phyloP scores from a whole-genome alignment of 2,113 vertebrate species.

The Rissa tridactyla region DNA sequence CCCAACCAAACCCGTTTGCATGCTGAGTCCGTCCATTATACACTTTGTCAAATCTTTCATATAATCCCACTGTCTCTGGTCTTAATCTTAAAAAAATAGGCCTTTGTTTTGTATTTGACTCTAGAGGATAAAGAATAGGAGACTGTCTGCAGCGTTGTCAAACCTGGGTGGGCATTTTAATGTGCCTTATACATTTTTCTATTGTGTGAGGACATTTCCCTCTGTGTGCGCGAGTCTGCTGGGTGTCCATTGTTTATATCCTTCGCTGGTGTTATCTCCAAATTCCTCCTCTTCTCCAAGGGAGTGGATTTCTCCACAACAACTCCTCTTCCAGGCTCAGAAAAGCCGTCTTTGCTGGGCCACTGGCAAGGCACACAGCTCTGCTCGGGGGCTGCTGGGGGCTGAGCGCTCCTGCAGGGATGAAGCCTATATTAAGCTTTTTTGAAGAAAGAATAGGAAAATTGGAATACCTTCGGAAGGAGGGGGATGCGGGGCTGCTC shows the following conservation, averaged over 20 bases:
- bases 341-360: neutral
- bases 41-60: constrained; percentile 25
- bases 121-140: constrained; percentile 42
- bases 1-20: neutral
- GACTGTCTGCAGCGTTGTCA: neutral
- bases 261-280: constrained; percentile 32
- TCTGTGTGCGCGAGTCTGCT: fast-evolving
- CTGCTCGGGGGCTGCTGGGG: neutral
- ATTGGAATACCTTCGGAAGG: neutral
- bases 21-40: neutral
- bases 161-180: constrained; percentile 48
- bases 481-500: neutral
- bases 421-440: neutral
- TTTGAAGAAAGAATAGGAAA: neutral
- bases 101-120: constrained; percentile 40
- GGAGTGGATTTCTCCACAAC: constrained; percentile 4
- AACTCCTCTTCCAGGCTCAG: neutral
- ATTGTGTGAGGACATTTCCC: constrained; percentile 14
- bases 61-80: constrained; percentile 54
- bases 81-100: constrained; percentile 61
- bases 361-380: neutral
- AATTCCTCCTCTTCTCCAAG: constrained; percentile 29
- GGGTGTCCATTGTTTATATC: constrained; percentile 37
- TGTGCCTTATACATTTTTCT: neutral
- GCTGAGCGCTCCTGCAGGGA: neutral